Conservation (phyloP, 1,140 invertebrate species). For the Micrasema longulum region DNA sequence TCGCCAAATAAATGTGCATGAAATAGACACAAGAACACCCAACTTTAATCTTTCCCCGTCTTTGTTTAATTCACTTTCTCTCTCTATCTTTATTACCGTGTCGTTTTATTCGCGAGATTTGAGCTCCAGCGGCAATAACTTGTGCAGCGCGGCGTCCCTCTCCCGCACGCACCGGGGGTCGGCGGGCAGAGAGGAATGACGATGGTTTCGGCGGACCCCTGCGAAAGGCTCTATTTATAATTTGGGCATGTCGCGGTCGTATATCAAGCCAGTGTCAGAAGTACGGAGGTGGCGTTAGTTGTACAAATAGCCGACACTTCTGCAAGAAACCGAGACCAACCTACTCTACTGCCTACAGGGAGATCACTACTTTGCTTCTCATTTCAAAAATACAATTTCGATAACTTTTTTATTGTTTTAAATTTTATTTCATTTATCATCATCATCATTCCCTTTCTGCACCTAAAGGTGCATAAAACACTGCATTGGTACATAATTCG, state of each 20-base stretch:
- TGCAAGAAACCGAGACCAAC: slow-evolving; percentile 43
- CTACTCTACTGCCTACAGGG: background rate
- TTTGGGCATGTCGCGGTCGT: slow-evolving; percentile 56
- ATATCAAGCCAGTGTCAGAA: slow-evolving; percentile 55
- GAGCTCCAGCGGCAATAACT: slow-evolving; percentile 57
- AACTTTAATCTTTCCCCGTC: slow-evolving; percentile 71
- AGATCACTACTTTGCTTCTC: no score
- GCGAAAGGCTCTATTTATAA: slow-evolving; percentile 55
- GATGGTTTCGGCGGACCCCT: slow-evolving; percentile 3
- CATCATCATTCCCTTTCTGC: no score
- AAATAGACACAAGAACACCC: slow-evolving; percentile 52
- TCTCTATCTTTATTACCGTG: slow-evolving; percentile 69
- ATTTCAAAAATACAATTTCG: no score
- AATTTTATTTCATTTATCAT: no score
- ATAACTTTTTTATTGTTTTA: no score
- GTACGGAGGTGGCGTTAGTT: slow-evolving; percentile 55
- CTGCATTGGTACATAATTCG: no score
- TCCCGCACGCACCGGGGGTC: slow-evolving; percentile 14
- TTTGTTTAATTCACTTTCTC: slow-evolving; percentile 74
- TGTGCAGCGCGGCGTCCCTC: slow-evolving; percentile 38
- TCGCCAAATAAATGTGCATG: slow-evolving; percentile 52
- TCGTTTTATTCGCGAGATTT: slow-evolving; percentile 69
- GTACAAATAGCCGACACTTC: slow-evolving; percentile 55
- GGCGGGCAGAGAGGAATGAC: slow-evolving; percentile 31
- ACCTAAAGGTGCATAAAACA: no score